phyloP scores from a whole-genome alignment of 2,888 invertebrate species.

The Heterodera filipjevi region DNA sequence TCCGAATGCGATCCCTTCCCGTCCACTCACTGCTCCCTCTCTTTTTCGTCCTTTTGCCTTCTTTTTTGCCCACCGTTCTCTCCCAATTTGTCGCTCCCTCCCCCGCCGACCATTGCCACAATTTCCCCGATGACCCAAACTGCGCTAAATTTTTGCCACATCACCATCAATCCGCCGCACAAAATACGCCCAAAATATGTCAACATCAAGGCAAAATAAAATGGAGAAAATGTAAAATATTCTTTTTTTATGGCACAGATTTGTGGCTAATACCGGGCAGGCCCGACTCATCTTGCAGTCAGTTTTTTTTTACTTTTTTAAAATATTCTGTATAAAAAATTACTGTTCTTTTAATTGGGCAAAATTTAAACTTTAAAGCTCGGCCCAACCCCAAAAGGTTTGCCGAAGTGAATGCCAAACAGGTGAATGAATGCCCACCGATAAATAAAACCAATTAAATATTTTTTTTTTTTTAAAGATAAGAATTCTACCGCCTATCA shows the following conservation, averaged over 20 bases:
- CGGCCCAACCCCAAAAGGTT: constrained; percentile 57
- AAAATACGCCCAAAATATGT: neutral
- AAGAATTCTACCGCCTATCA: constrained; percentile 57
- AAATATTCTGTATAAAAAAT: too few species aligned
- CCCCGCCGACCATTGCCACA: neutral
- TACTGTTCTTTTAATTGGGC: too few species aligned
- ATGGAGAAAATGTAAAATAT: neutral
- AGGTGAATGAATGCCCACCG: constrained; percentile 43
- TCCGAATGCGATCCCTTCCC: neutral
- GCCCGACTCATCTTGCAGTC: constrained; percentile 64
- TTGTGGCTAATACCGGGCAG: constrained; percentile 63
- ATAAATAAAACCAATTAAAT: too few species aligned
- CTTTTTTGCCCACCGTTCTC: neutral
- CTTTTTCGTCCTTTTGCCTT: neutral
- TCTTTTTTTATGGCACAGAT: constrained; percentile 37
- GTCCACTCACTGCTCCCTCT: neutral
- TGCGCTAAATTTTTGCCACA: neutral
- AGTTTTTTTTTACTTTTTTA: constrained; percentile 38
- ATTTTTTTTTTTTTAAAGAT: constrained; percentile 9
- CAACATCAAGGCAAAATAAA: neutral
- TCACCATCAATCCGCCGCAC: neutral
- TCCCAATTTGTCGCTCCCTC: neutral
- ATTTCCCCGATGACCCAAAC: neutral
- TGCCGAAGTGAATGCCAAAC: constrained; percentile 58
- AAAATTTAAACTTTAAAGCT: constrained; percentile 47